Evolutionary conservation across 2,113 vertebrate genomes (phyloP).

Genomic region (Nyctereutes procyonoides): DNA sequence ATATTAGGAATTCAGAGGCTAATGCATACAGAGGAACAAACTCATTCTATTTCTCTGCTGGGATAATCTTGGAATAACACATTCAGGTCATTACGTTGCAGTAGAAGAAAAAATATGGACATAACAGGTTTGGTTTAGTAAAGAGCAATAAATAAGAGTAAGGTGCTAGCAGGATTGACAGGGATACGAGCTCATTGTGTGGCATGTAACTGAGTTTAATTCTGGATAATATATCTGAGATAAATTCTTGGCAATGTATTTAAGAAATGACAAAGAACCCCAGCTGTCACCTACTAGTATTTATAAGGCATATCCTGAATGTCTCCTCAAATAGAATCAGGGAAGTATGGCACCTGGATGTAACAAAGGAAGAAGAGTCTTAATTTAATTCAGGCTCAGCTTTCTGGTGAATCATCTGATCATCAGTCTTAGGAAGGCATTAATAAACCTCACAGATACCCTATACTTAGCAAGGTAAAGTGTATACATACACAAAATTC

Average conservation of each 20-base stretch:
- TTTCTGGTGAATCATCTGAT: neutral
- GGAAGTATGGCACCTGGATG: neutral
- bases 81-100: neutral
- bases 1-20: neutral
- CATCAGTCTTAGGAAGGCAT: neutral
- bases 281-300: neutral
- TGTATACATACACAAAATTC: neutral
- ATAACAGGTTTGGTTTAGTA: neutral
- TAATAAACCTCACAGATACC: neutral
- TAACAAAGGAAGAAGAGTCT: neutral
- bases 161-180: neutral
- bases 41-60: neutral
- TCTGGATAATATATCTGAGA: neutral
- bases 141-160: neutral
- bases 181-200: neutral
- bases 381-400: neutral
- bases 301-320: neutral
- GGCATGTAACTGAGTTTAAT: neutral
- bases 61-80: neutral
- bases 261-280: constrained; percentile 15
- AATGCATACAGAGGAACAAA: neutral
- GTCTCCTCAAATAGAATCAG: neutral
- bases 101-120: neutral
- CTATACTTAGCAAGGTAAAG: neutral
- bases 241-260: neutral